Percentiles rank a stretch among this genome's conserved stretches.
phyloP scores from a whole-genome alignment of 2,888 invertebrate species.

The Hymenopus coronatus region DNA sequence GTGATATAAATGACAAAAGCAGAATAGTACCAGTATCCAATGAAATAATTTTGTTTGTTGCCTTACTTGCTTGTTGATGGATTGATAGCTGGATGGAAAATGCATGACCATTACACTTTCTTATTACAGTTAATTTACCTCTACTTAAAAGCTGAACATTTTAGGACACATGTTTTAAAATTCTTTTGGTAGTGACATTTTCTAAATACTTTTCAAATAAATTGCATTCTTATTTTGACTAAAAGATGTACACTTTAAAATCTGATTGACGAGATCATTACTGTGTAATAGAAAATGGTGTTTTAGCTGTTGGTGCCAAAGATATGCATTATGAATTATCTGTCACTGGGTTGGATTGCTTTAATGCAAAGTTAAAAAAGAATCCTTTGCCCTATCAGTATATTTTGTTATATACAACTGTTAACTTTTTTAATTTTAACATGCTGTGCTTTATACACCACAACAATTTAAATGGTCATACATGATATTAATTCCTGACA shows the following conservation, averaged over 20 bases:
- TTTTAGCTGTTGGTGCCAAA: not conserved
- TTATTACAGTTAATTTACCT: not conserved
- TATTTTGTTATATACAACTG: not conserved
- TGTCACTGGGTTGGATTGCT: not conserved
- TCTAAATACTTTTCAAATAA: not conserved
- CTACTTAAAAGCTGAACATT: not conserved
- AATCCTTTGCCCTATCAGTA: not conserved
- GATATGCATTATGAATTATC: not conserved
- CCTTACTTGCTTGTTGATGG: too few species aligned
- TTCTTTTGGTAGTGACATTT: not conserved
- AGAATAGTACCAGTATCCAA: too few species aligned
- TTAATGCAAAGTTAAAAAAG: not conserved
- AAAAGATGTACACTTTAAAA: not conserved
- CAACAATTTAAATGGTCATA: slow-evolving; percentile 63
- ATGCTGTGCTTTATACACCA: not conserved
- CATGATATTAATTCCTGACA: slow-evolving; percentile 86
- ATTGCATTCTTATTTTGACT: not conserved
- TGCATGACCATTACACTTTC: not conserved
- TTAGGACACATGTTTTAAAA: not conserved
- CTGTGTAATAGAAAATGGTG: not conserved
- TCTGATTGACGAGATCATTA: not conserved
- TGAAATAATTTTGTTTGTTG: too few species aligned
- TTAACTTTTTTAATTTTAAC: not conserved
- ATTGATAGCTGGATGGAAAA: too few species aligned
- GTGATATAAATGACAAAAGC: too few species aligned